Percentiles rank a stretch among this genome's conserved stretches.
phyloP scores from a whole-genome alignment of 1,140 invertebrate species.

The Drosophila eugracilis region DNA sequence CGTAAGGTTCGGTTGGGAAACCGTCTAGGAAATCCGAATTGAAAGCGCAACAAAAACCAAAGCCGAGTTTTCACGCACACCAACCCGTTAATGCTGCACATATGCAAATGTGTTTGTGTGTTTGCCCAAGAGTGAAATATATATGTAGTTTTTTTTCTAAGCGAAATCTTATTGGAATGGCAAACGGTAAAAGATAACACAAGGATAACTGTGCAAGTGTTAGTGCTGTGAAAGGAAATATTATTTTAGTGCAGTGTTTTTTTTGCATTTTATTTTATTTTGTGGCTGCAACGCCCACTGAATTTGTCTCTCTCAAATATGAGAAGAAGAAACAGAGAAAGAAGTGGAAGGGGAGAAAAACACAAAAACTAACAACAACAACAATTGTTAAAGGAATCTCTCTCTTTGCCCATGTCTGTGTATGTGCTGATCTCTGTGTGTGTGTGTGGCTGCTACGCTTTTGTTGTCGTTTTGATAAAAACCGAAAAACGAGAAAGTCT shows the following conservation, averaged over 20 bases:
- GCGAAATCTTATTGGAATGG: slow-evolving; percentile 69
- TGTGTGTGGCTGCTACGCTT: slow-evolving; percentile 30
- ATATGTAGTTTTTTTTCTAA: slow-evolving; percentile 55
- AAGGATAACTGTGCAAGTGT: slow-evolving; percentile 31
- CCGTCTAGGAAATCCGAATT: not conserved
- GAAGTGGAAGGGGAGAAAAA: slow-evolving; percentile 22
- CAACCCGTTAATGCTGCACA: slow-evolving; percentile 15
- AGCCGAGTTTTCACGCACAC: slow-evolving; percentile 44
- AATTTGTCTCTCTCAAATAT: slow-evolving; percentile 23
- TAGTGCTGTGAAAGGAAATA: slow-evolving; percentile 9
- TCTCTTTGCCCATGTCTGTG: not conserved
- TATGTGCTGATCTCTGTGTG: slow-evolving; percentile 15
- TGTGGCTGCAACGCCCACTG: slow-evolving; percentile 58
- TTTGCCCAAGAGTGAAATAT: slow-evolving; percentile 45
- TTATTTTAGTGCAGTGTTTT: slow-evolving; percentile 12
- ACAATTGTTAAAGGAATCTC: slow-evolving; percentile 12
- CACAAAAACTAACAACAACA: slow-evolving; percentile 8
- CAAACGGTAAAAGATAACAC: slow-evolving; percentile 51
- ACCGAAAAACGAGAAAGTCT: slow-evolving; percentile 39
- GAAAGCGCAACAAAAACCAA: slow-evolving; percentile 11
- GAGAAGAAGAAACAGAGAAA: slow-evolving; percentile 7
- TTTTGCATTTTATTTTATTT: slow-evolving; percentile 8
- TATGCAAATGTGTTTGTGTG: slow-evolving; percentile 68
- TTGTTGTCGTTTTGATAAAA: slow-evolving; percentile 41
- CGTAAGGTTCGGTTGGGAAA: slow-evolving; percentile 20